Percentiles rank a stretch among this genome's conserved stretches.
Evolutionary conservation across 2,113 vertebrate genomes (phyloP).

Genomic region (Bothrops jararaca): DNA sequence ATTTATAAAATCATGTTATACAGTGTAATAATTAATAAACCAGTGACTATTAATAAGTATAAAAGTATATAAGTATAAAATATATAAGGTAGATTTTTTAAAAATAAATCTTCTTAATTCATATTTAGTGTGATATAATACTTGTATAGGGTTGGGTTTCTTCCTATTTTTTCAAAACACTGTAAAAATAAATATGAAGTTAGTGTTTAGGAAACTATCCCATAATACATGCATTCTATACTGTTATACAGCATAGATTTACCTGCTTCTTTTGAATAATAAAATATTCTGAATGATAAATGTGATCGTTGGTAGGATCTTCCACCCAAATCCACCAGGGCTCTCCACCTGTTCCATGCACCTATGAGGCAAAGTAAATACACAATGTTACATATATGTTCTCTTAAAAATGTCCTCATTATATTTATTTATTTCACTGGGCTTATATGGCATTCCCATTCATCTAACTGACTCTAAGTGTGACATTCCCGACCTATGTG

Average conservation of each 20-base stretch:
- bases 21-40: neutral
- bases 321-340: slow-evolving; percentile 99
- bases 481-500: neutral
- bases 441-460: neutral
- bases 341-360: slow-evolving; percentile 92
- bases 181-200: neutral
- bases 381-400: neutral
- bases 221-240: slow-evolving; percentile 11
- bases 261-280: slow-evolving; percentile 98
- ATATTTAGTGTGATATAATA: neutral
- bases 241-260: slow-evolving; percentile 31
- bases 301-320: slow-evolving; percentile 95
- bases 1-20: neutral
- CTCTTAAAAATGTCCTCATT: neutral
- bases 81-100: neutral
- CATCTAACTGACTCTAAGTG: neutral
- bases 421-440: neutral
- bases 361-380: slow-evolving; percentile 69
- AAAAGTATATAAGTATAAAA: neutral
- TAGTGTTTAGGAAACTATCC: neutral
- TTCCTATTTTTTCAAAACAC: neutral
- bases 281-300: slow-evolving; percentile 98
- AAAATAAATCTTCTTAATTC: neutral
- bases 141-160: neutral
- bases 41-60: neutral